Evolutionary conservation across 1,140 invertebrate genomes (phyloP).

Genomic region (Bombyx mori): ASM3026992v2 NC_085127.1:13079501-13080000

Average conservation of each 20-base stretch:
- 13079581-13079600: no score
- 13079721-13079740: background rate
- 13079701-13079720: no score
- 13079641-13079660: no score
- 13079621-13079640: no score
- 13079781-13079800: slow-evolving; percentile 3
- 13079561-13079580: no score
- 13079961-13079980: slow-evolving; percentile 8
- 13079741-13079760: background rate
- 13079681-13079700: no score
- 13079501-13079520: no score
- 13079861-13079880: slow-evolving; percentile 5
- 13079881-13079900: slow-evolving; percentile 1
- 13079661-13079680: no score
- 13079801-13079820: slow-evolving; percentile 6
- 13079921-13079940: slow-evolving; percentile 3
- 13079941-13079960: slow-evolving; percentile 2
- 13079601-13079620: no score
- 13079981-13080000: slow-evolving; percentile 1
- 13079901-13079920: slow-evolving; percentile 2
- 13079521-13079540: no score
- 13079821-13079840: slow-evolving; percentile 1
- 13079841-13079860: background rate
- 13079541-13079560: no score
- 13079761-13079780: slow-evolving; percentile 1